These are phyloP conservation scores for Ganaspis brasiliensis DNA, from an alignment of 2,888 invertebrate genomes.

Conservation along the genomic window DNA sequence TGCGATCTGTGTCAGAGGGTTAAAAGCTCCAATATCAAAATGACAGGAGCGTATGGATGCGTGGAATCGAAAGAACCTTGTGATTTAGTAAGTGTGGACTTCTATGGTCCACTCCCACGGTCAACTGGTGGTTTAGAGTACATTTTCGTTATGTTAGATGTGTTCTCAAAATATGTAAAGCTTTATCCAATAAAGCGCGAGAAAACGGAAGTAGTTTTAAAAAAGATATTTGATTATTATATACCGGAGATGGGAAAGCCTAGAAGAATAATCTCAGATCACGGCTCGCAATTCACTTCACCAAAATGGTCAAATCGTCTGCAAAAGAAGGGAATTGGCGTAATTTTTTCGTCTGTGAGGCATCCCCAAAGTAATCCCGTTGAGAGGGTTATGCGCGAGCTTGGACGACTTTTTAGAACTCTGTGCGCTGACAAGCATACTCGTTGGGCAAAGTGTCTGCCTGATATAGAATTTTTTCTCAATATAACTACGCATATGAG, in stretches of 20 bases:
- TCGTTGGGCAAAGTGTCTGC: constrained; percentile 51
- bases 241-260: background rate
- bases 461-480: constrained; percentile 51
- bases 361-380: no score
- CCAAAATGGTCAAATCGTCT: background rate
- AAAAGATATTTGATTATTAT: background rate
- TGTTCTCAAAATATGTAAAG: no score
- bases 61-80: background rate
- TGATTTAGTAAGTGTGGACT: background rate
- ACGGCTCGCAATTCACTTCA: no score
- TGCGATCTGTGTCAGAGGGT: constrained; percentile 31
- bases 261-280: background rate
- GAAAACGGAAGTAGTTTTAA: background rate
- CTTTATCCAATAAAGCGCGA: background rate
- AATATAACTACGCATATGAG: constrained; percentile 54
- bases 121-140: background rate
- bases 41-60: background rate
- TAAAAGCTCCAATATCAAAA: background rate
- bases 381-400: constrained; percentile 58
- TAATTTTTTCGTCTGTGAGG: background rate
- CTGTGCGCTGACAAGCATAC: constrained; percentile 52
- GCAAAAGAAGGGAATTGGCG: background rate
- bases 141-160: no score
- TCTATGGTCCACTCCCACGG: background rate
- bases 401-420: constrained; percentile 55